phyloP scores from a whole-genome alignment of 2,113 vertebrate genomes.

The Semnornis frantzii region DNA sequence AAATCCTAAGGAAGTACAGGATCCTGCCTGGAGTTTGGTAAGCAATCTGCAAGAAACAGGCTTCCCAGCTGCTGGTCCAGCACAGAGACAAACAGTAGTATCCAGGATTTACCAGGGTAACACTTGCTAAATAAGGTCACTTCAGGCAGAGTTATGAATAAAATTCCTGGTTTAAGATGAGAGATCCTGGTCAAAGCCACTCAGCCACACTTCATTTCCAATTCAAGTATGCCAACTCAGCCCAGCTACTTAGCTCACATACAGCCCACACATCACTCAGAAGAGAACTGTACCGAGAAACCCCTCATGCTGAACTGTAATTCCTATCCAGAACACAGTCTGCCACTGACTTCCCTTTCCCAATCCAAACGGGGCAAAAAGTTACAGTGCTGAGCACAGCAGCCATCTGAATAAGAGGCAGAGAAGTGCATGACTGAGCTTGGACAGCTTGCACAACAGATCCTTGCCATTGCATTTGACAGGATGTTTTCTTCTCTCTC shows the following conservation, averaged over 20 bases:
- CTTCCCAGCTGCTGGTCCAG: not conserved
- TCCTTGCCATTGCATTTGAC: constrained; percentile 1
- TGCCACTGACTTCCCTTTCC: not conserved
- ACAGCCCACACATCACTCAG: not conserved
- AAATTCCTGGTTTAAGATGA: not conserved
- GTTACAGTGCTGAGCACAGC: not conserved
- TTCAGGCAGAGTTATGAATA: not conserved
- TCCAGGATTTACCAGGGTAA: not conserved
- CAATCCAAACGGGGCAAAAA: not conserved
- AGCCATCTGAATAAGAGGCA: not conserved
- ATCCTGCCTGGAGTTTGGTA: not conserved
- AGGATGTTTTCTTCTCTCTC: constrained; percentile 27
- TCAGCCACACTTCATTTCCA: not conserved
- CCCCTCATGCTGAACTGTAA: not conserved
- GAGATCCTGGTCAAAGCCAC: not conserved
- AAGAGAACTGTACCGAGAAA: not conserved
- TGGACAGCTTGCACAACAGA: not conserved
- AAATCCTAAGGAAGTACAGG: not conserved
- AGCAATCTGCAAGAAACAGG: not conserved
- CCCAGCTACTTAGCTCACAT: not conserved
- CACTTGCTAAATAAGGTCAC: not conserved
- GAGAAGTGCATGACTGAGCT: not conserved
- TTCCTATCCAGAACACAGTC: not conserved
- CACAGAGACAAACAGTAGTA: not conserved
- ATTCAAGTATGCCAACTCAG: not conserved